Evolutionary conservation across 2,113 vertebrate genomes (phyloP), one percentile per base, ranked within the genome.

Genomic region (Oncorhynchus mykiss): DNA sequence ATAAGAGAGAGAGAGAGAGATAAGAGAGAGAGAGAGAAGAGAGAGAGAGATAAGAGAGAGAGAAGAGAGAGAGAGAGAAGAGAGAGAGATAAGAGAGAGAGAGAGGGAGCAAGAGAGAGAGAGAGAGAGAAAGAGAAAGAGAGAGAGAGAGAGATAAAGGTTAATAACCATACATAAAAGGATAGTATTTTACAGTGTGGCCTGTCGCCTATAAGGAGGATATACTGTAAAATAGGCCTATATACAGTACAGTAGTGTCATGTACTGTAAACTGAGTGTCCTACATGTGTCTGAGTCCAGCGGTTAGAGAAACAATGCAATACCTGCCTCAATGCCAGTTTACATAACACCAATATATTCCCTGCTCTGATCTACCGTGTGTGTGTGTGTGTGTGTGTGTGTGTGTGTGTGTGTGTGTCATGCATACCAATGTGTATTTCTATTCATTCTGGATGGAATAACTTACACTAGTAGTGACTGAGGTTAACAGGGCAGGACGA

Each of bases 251-350:
- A 45, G 39, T 45, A 45, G 9, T 45, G 39, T 45, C 39, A 45
- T 45, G 39, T 11, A 45, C 39, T 45, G 8, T 45, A 45, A 45
- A 45, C 39, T 45, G 9, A 12, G 39, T 45, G 39, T 12, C 9
- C 39, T 45, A 16, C 16, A 16, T 62, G 59, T 62, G 18, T 62
- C n/a, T 62, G 18, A 16, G 9, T 8, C 13, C 0, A 22, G 78
- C 78, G 85, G 89, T 92, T 90, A 93, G 34, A 74, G 80, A 76
- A 88, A 87, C 78, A 89, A 86, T 75, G 77, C 72, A 78, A 88
- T 87, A 87, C 84, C 83, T 78, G 82, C 77, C 73, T 83, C 76
- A 76, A 64, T 84, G 81, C 77, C 77, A 78, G 78, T 85, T 90
- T 91, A 88, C 71, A 83, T 80, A 86, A 90, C 39, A 45, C 39